Base-by-base conservation (phyloP, 2,797 vertebrate species). In the Denticeps clupeoides region DNA sequence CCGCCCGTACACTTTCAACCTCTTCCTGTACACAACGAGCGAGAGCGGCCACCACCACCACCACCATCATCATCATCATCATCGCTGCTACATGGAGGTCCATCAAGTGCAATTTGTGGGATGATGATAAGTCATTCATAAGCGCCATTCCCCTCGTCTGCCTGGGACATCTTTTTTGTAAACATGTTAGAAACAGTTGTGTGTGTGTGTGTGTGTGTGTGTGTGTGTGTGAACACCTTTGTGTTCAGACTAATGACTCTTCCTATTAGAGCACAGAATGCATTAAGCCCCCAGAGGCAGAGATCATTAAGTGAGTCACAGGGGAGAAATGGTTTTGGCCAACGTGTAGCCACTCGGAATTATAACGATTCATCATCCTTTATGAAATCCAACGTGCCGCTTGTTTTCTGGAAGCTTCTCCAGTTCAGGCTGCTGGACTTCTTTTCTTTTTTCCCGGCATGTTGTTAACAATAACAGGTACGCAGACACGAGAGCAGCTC, bases 231-330 rank as follows among this genome's bases (percentile, higher is more conserved):
- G 29, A 12, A 33, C 32, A 33, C 33, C 33, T 10, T 54, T 69
- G 65, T 67, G 62, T 68, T 63, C 59, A 53, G 55, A 57, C 62
- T 59, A 63, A 66, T 48, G 23, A 62, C 55, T 58, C 58, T 49
- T 66, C 56, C 49, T 49, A 67, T 79, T 73, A 69, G 58, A 60
- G 54, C 68, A 59, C 64, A 70, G 62, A 67, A 74, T 68, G 56
- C 67, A 68, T 69, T 65, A 64, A 58, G 53, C 59, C 70, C 46
- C 52, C 43, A 28, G 68, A 65, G 65, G 73, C 56, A 45, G 59
- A 58, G 62, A 73, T 65, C 67, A 70, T 72, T 70, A 66, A 59
- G 55, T 62, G n/a, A 59, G 52, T 53, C 64, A 56, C 55, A 60
- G 57, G 1, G 10, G 41, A 60, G 64, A 63, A 74, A 71, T 72